Conservation (phyloP, 2,888 invertebrate species). For the Sclerodermus sp. region DNA sequence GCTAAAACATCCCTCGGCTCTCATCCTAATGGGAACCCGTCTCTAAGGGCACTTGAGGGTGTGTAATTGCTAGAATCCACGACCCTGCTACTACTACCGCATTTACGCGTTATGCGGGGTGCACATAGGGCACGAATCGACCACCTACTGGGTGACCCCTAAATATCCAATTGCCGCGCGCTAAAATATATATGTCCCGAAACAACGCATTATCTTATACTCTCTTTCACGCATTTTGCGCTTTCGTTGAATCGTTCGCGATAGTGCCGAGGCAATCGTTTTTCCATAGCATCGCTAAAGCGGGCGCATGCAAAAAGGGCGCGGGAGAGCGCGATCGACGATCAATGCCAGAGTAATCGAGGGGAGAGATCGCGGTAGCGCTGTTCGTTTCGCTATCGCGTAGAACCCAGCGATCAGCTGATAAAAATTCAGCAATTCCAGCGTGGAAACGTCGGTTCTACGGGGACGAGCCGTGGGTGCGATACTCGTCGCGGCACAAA, state of each 20-base stretch:
- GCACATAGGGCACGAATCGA: conserved; percentile 36
- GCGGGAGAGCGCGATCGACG: too few relatives aligned
- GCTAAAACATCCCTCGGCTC: conserved; percentile 49
- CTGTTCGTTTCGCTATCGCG: conserved; percentile 5
- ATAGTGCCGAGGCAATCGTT: too few relatives aligned
- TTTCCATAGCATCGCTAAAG: too few relatives aligned
- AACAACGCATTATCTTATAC: too few relatives aligned
- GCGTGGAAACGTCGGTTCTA: conserved; percentile 14
- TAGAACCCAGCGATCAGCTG: background rate
- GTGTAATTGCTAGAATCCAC: conserved; percentile 58
- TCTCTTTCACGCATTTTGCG: too few relatives aligned
- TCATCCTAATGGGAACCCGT: conserved; percentile 55
- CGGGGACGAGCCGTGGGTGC: conserved; percentile 12
- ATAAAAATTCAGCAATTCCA: background rate
- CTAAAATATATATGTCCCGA: too few relatives aligned
- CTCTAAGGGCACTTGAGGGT: conserved; percentile 53
- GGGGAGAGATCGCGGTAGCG: too few relatives aligned
- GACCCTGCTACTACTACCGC: conserved; percentile 51
- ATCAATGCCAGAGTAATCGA: too few relatives aligned
- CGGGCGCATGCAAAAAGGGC: too few relatives aligned
- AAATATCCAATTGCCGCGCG: conserved; percentile 9
- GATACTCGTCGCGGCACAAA: conserved; percentile 26
- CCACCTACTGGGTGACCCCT: conserved; percentile 42
- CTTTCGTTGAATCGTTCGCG: too few relatives aligned
- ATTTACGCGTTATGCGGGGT: conserved; percentile 47